Evolutionary conservation across 2,113 vertebrate species (phyloP).

Genomic region (Ceratotherium simum): DNA sequence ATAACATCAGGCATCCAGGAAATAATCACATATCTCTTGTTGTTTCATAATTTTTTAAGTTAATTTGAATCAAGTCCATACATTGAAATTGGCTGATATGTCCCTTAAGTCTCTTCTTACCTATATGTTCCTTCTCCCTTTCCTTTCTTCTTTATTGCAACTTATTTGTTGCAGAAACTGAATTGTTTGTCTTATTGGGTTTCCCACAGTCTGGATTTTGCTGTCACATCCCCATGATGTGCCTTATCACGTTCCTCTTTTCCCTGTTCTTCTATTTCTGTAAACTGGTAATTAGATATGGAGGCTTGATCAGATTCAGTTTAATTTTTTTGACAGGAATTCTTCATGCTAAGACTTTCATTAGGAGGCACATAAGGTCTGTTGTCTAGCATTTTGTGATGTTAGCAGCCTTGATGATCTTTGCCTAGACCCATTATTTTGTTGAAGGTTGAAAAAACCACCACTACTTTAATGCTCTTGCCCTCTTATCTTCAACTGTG

Average conservation of each 20-base stretch:
- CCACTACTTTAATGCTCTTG: background rate
- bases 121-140: background rate
- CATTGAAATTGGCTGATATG: background rate
- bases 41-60: background rate
- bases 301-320: background rate
- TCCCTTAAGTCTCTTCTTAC: background rate
- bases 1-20: background rate
- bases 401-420: background rate
- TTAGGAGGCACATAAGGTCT: background rate
- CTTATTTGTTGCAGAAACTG: background rate
- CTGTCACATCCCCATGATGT: background rate
- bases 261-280: background rate
- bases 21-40: background rate
- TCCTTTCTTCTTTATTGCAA: background rate
- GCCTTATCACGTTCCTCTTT: background rate
- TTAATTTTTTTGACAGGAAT: background rate
- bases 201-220: background rate
- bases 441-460: background rate
- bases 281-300: background rate
- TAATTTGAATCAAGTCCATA: background rate
- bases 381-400: background rate
- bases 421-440: background rate
- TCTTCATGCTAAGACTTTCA: background rate
- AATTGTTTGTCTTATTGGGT: background rate
- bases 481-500: background rate